A percentile compares a stretch with the other conserved stretches of the same genome.
Evolutionary conservation across 2,113 vertebrate genomes (phyloP).

Genomic region (Oryzias curvinotus): DNA sequence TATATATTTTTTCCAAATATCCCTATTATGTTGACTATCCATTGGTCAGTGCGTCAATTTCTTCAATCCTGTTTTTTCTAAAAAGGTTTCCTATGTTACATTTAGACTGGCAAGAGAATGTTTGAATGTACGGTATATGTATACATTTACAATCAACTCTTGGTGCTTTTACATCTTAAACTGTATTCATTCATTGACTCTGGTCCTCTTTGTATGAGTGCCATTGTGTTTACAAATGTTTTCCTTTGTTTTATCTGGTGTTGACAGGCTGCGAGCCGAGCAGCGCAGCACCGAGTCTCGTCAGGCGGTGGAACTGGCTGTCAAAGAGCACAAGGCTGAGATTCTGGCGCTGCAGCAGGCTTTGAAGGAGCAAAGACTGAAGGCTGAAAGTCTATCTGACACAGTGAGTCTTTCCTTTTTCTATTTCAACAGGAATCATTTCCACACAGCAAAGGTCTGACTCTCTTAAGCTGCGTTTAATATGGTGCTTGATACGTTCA

Average conservation of each 20-base stretch:
- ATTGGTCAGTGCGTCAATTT: too few species aligned
- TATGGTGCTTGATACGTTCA: background rate
- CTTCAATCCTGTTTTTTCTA: too few species aligned
- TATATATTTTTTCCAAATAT: too few species aligned
- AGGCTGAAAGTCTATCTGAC: conserved; percentile 97
- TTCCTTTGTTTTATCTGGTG: conserved; percentile 6
- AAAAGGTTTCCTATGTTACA: too few species aligned
- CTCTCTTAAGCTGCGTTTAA: background rate
- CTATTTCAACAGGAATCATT: too few species aligned
- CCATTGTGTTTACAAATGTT: background rate
- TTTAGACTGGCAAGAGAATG: too few species aligned
- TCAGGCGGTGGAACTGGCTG: conserved; percentile 95
- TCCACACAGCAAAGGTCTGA: background rate
- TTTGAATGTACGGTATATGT: too few species aligned
- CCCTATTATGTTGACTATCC: too few species aligned
- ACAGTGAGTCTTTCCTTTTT: conserved; percentile 80
- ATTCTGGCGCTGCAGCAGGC: conserved; percentile 95
- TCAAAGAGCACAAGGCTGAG: conserved; percentile 97
- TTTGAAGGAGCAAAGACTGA: conserved; percentile 96
- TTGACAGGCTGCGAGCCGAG: conserved; percentile 86
- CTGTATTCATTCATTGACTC: too few species aligned
- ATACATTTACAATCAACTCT: too few species aligned
- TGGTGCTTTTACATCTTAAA: too few species aligned
- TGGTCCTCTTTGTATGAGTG: background rate
- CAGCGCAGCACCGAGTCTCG: conserved; percentile 96